Percentiles rank a stretch among this genome's conserved stretches.
Conservation (phyloP, 2,113 vertebrate genomes). For the Salminus brasiliensis region DNA sequence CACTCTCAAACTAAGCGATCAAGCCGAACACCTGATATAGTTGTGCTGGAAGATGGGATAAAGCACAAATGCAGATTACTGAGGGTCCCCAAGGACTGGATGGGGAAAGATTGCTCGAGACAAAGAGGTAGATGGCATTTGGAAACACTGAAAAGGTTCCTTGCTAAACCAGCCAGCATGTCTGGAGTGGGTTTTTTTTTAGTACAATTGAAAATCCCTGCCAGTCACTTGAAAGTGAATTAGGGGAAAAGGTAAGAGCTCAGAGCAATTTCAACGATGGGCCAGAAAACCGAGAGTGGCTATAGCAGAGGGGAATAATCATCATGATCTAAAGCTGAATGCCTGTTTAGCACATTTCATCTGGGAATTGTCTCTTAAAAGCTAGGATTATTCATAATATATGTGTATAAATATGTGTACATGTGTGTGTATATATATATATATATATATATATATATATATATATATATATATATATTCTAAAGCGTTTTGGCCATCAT, state of each 20-base stretch:
- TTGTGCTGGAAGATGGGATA: not conserved
- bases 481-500: too few relatives aligned
- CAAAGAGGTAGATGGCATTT: not conserved
- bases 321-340: not conserved
- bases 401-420: too few relatives aligned
- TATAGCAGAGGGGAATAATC: not conserved
- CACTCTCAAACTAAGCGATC: not conserved
- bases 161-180: not conserved
- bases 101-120: not conserved
- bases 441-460: too few relatives aligned
- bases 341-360: not conserved
- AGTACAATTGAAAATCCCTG: not conserved
- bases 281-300: not conserved
- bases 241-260: constrained; percentile 1
- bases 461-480: too few relatives aligned
- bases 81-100: not conserved
- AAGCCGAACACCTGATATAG: not conserved
- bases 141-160: not conserved
- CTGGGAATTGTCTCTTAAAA: not conserved
- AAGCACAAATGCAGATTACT: not conserved
- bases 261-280: not conserved
- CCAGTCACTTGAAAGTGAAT: constrained; percentile 4
- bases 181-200: constrained; percentile 1
- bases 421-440: too few relatives aligned
- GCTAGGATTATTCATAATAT: not conserved